Evolutionary conservation across 2,888 invertebrate species (phyloP).

Genomic region (Tiliacea aurago): DNA sequence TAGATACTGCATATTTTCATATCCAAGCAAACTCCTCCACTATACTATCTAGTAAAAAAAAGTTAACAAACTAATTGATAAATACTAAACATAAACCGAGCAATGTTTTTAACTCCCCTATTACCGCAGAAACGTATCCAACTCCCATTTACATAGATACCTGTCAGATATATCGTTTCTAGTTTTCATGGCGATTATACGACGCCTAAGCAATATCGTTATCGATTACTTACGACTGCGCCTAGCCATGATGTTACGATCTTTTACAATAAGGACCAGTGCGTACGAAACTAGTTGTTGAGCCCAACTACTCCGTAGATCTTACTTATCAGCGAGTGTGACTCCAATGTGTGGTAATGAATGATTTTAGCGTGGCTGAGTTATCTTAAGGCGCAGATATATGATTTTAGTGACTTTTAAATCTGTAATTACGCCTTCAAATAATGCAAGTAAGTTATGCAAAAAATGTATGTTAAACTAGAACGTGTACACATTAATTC

Average conservation of each 20-base stretch:
- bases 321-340: conserved; percentile 58
- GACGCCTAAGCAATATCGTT: conserved; percentile 65
- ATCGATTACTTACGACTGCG: conserved; percentile 63
- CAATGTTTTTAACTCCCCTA: conserved; percentile 43
- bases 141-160: conserved; percentile 54
- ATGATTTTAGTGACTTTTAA: too few relatives aligned
- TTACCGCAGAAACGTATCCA: conserved; percentile 32
- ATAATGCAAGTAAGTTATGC: too few relatives aligned
- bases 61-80: conserved; percentile 27
- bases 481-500: too few relatives aligned
- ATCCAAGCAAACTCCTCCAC: neutral
- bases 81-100: conserved; percentile 23
- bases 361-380: conserved; percentile 53
- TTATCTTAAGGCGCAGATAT: too few relatives aligned
- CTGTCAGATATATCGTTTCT: conserved; percentile 54
- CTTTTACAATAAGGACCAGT: conserved; percentile 34
- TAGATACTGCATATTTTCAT: neutral
- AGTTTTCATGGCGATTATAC: conserved; percentile 62
- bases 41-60: neutral
- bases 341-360: conserved; percentile 58
- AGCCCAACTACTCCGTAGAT: conserved; percentile 48
- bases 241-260: conserved; percentile 48
- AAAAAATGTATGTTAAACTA: too few relatives aligned
- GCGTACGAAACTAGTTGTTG: conserved; percentile 36
- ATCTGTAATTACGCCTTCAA: too few relatives aligned